Conservation (phyloP, 1,140 invertebrate genomes). For the Pseudomyrmex concolor region DNA sequence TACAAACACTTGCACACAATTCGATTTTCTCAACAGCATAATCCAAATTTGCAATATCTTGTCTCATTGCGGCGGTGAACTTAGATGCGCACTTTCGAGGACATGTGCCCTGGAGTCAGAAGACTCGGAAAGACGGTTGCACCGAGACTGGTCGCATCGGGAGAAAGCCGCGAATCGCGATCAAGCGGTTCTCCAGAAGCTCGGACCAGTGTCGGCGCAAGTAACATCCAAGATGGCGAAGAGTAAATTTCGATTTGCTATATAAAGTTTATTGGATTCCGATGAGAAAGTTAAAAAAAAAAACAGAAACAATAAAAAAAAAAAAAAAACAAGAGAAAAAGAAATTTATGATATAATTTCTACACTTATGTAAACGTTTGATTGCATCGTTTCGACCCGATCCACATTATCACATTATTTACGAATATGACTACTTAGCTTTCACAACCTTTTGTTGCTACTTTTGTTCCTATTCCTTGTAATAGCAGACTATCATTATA, state of each 20-base stretch:
- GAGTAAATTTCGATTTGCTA: too few species aligned
- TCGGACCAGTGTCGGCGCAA: constrained; percentile 30
- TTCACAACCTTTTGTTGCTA: too few species aligned
- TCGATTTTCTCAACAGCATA: constrained; percentile 4
- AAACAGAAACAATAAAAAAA: too few species aligned
- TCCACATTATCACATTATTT: too few species aligned
- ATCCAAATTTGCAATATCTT: constrained; percentile 3
- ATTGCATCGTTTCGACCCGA: too few species aligned
- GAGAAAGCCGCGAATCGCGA: constrained; percentile 68
- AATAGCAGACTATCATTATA: background rate
- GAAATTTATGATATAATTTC: too few species aligned
- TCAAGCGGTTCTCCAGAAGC: constrained; percentile 37
- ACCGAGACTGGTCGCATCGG: constrained; percentile 72
- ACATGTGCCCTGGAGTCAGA: background rate
- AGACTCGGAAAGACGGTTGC: constrained; percentile 63
- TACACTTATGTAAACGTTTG: too few species aligned
- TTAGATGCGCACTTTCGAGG: constrained; percentile 1
- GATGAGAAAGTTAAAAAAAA: too few species aligned
- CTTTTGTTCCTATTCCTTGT: background rate
- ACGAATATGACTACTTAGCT: too few species aligned
- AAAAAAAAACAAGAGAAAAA: too few species aligned
- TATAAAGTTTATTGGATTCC: too few species aligned
- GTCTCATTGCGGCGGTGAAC: background rate
- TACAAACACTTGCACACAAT: background rate
- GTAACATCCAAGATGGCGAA: background rate